These are phyloP conservation scores for Volucella inanis DNA, from an alignment of 2,888 invertebrate species.

Conservation along the genomic window DNA sequence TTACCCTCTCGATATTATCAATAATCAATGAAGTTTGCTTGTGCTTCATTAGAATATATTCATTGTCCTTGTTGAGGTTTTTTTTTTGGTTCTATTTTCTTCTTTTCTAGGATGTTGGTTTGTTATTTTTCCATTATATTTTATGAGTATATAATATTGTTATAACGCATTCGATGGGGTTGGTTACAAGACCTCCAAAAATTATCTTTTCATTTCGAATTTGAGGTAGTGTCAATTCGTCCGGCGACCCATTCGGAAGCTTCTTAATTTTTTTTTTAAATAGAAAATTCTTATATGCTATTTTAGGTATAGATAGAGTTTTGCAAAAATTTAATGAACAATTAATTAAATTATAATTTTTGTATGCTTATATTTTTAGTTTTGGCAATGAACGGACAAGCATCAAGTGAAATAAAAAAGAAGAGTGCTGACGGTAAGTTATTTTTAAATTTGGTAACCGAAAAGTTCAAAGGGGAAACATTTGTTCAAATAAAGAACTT, in stretches of 20 bases:
- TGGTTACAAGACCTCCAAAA: constrained; percentile 8
- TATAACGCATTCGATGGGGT: constrained; percentile 11
- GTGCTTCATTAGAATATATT: constrained; percentile 43
- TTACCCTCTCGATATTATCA: constrained; percentile 44
- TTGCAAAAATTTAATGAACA: background rate
- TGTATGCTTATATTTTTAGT: constrained; percentile 78
- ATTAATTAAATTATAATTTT: background rate
- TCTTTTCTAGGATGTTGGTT: constrained; percentile 42
- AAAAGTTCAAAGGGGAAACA: background rate
- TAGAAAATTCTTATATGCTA: background rate
- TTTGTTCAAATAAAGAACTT: constrained; percentile 12
- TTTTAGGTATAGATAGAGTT: background rate
- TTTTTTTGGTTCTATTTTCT: background rate
- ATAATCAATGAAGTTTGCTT: constrained; percentile 65
- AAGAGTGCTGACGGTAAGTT: constrained; percentile 80
- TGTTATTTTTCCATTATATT: constrained; percentile 38
- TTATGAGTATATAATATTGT: constrained; percentile 8
- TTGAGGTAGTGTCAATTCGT: constrained; percentile 27
- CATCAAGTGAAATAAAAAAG: constrained; percentile 77
- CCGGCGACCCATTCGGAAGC: constrained; percentile 35
- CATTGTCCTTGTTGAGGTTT: constrained; percentile 50
- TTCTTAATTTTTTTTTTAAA: background rate
- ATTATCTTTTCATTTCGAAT: constrained; percentile 21
- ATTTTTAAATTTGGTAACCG: constrained; percentile 38
- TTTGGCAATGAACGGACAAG: constrained; percentile 82